These are phyloP conservation scores for Calephelis virginiensis DNA, from an alignment of 1,140 invertebrate species.

Conservation along the genomic window DNA sequence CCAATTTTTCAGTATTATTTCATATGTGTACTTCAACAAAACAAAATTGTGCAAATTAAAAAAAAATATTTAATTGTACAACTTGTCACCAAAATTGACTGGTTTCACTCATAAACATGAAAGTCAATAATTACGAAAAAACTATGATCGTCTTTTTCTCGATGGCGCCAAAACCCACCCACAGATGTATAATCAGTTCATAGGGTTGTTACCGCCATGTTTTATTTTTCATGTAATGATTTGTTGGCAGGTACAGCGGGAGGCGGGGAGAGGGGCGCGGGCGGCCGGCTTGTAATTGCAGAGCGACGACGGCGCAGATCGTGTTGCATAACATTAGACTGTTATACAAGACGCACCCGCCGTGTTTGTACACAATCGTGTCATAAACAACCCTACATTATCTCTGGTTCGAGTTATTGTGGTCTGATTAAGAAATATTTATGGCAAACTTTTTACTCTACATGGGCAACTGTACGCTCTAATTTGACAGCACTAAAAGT, in stretches of 20 bases:
- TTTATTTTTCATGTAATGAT: slow-evolving; percentile 6
- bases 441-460: too few relatives aligned
- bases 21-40: too few relatives aligned
- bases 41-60: too few relatives aligned
- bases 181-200: neutral
- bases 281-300: slow-evolving; percentile 57
- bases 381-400: slow-evolving; percentile 27
- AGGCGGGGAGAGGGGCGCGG: slow-evolving; percentile 18
- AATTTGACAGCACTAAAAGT: too few relatives aligned
- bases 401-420: slow-evolving; percentile 11
- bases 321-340: slow-evolving; percentile 64
- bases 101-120: neutral
- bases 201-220: neutral
- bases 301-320: slow-evolving; percentile 50
- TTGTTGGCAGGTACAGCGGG: slow-evolving; percentile 21
- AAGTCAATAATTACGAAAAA: too few relatives aligned
- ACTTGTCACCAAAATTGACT: too few relatives aligned
- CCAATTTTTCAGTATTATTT: too few relatives aligned
- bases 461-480: too few relatives aligned
- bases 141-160: too few relatives aligned
- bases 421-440: neutral
- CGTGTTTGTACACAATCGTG: slow-evolving; percentile 62
- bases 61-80: too few relatives aligned
- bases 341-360: slow-evolving; percentile 51
- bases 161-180: too few relatives aligned